Percentiles rank a stretch among this genome's conserved stretches.
Evolutionary conservation across 2,113 vertebrate species (phyloP).

Genomic region (Tichodroma muraria): DNA sequence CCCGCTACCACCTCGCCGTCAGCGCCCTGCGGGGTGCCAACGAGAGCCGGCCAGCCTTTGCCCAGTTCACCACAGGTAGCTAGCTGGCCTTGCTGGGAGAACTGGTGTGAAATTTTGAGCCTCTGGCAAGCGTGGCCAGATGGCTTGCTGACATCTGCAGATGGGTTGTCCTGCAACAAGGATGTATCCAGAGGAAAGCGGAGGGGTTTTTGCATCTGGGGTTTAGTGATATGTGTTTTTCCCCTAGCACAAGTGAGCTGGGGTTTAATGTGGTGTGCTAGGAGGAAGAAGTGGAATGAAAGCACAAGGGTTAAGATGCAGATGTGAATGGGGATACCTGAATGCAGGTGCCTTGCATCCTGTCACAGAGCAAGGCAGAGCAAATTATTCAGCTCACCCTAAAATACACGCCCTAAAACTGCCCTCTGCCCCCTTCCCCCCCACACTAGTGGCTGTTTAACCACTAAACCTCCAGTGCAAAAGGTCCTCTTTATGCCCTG

Average conservation of each 20-base stretch:
- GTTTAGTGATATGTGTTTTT: not conserved
- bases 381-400: not conserved
- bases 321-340: not conserved
- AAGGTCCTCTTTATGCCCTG: not conserved
- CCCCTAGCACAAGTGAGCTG: not conserved
- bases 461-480: not conserved
- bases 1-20: constrained; percentile 82
- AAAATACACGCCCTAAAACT: not conserved
- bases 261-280: not conserved
- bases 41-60: constrained; percentile 79
- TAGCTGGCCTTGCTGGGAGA: not conserved
- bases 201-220: not conserved
- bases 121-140: not conserved
- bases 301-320: not conserved
- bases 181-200: accelerated
- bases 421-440: accelerated
- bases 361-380: not conserved
- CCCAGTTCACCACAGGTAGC: constrained; percentile 89
- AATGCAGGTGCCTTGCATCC: not conserved
- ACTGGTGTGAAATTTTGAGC: not conserved
- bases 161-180: not conserved
- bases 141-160: not conserved
- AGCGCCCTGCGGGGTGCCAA: constrained; percentile 82
- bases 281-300: not conserved
- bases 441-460: not conserved